These are phyloP conservation scores for Sebastes miniatus DNA, from an alignment of 2,797 vertebrate species.

Conservation along the genomic window DNA sequence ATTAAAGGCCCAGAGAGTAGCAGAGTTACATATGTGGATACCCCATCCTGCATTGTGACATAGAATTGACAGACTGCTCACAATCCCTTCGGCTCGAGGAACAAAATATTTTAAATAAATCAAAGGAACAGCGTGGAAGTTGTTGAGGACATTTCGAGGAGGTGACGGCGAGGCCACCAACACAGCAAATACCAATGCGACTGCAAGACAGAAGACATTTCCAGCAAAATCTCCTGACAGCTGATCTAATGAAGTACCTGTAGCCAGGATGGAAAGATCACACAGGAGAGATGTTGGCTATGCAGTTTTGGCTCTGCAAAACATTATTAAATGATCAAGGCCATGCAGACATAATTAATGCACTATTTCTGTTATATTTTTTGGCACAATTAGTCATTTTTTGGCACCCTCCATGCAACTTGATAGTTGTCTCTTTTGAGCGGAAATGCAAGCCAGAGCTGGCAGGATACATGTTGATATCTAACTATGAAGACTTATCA, in stretches of 20 bases:
- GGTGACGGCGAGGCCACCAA: slow-evolving; percentile 9
- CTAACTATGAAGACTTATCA: neutral
- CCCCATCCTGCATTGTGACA: slow-evolving; percentile 32
- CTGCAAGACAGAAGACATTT: neutral
- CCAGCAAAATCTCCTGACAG: slow-evolving; percentile 1
- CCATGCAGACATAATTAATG: neutral
- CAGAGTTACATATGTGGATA: slow-evolving; percentile 47
- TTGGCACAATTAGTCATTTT: neutral
- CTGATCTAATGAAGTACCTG: slow-evolving; percentile 21
- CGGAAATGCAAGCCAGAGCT: neutral
- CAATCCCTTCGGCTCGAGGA: slow-evolving; percentile 20
- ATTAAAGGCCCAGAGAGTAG: slow-evolving; percentile 43
- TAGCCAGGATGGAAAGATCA: slow-evolving; percentile 13
- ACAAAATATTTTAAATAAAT: slow-evolving; percentile 50
- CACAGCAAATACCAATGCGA: neutral
- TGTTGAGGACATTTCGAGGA: slow-evolving; percentile 20
- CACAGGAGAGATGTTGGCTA: neutral
- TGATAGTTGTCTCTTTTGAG: slow-evolving; percentile 1
- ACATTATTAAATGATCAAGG: slow-evolving; percentile 13
- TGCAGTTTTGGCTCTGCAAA: neutral
- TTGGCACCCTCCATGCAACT: neutral
- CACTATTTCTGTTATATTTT: neutral
- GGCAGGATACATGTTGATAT: neutral
- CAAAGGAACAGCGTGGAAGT: slow-evolving; percentile 38
- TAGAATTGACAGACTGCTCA: slow-evolving; percentile 37